Evolutionary conservation across 2,888 invertebrate genomes (phyloP).

Genomic region (Eupithecia abbreviata): DNA sequence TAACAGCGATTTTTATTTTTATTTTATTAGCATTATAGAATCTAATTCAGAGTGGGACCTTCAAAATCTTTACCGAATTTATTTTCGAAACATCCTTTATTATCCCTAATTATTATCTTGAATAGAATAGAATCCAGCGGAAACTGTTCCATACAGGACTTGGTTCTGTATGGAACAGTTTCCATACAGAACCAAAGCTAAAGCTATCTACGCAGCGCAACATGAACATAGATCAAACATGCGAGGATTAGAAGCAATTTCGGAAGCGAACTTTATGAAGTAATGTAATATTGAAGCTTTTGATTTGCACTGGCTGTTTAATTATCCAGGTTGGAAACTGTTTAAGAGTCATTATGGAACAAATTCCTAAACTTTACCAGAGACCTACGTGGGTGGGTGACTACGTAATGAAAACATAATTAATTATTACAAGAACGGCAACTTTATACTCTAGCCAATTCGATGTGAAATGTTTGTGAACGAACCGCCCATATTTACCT

Average conservation of each 20-base stretch:
- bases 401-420: neutral
- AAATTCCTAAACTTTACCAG: neutral
- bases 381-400: neutral
- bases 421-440: neutral
- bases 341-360: slow-evolving; percentile 3
- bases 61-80: no score
- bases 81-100: no score
- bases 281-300: slow-evolving; percentile 32
- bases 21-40: no score
- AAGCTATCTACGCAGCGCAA: neutral
- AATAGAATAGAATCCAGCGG: no score
- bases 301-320: slow-evolving; percentile 31
- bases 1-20: no score
- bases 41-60: no score
- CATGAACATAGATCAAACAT: slow-evolving; percentile 52
- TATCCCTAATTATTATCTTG: no score
- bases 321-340: slow-evolving; percentile 13
- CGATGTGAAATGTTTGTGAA: neutral
- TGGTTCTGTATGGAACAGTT: no score
- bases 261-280: slow-evolving; percentile 32
- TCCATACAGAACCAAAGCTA: neutral
- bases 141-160: no score
- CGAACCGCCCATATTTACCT: no score
- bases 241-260: slow-evolving; percentile 36
- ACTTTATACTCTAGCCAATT: neutral